Evolutionary conservation across 2,797 vertebrate species (phyloP).

Genomic region (Ambastaia sidthimunki): DNA sequence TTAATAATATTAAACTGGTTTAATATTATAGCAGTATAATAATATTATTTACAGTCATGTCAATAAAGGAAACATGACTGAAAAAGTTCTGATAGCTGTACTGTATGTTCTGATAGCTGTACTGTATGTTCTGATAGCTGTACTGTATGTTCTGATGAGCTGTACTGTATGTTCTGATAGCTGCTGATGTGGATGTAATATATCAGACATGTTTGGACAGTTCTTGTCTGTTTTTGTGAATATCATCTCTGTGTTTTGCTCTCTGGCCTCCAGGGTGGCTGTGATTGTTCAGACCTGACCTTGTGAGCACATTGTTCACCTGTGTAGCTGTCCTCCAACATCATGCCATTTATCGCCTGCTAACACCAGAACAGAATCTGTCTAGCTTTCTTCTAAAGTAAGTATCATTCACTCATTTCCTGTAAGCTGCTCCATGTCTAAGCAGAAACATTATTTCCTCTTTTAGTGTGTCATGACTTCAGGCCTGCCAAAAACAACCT

Average conservation of each 20-base stretch:
- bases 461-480: background rate
- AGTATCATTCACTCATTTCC: background rate
- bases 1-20: too few species aligned
- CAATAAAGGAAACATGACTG: background rate
- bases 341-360: background rate
- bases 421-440: background rate
- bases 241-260: background rate
- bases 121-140: too few species aligned
- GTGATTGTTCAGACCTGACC: background rate
- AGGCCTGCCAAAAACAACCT: background rate
- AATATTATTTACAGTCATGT: background rate
- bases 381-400: background rate
- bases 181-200: background rate
- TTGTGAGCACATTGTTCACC: background rate
- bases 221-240: background rate
- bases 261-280: background rate
- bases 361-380: background rate
- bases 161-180: background rate
- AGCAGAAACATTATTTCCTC: background rate
- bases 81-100: too few species aligned
- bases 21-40: too few species aligned
- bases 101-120: too few species aligned
- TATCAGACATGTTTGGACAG: constrained; percentile 20
- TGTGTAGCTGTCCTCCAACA: background rate
- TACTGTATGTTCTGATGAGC: background rate